Evolutionary conservation across 1,140 invertebrate genomes (phyloP).

Genomic region (Pygmarrhopalites habei): DNA sequence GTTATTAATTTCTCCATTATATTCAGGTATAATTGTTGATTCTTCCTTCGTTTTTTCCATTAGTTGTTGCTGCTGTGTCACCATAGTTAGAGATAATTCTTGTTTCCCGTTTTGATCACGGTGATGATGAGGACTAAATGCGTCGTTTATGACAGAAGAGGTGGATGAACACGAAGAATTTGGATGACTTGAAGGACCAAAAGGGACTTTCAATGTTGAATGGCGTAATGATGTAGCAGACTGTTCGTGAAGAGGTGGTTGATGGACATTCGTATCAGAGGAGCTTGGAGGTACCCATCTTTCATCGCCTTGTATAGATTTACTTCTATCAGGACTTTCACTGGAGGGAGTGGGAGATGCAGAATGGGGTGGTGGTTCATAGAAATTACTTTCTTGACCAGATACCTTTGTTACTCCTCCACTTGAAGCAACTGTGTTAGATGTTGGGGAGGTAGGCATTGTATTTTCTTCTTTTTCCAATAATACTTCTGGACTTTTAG

Average conservation of each 20-base stretch:
- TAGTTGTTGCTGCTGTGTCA: no score
- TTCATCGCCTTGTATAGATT: conserved; percentile 53
- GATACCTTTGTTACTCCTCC: conserved; percentile 39
- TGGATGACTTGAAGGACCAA: not conserved
- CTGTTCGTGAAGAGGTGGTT: no score
- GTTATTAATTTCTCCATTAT: no score
- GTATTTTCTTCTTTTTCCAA: conserved; percentile 35
- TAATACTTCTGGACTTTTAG: conserved; percentile 42
- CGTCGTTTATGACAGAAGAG: no score
- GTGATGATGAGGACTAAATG: no score
- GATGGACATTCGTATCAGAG: no score
- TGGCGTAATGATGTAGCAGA: no score
- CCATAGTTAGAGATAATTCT: no score
- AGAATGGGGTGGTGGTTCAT: not conserved
- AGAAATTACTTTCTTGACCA: conserved; percentile 7
- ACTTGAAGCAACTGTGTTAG: conserved; percentile 27
- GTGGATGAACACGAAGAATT: not conserved
- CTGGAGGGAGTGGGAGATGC: not conserved
- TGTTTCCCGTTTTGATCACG: no score
- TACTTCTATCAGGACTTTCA: conserved; percentile 46
- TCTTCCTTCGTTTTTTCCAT: no score
- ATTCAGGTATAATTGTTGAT: no score
- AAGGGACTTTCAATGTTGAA: conserved; percentile 2
- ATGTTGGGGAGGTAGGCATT: no score
- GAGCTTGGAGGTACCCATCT: conserved; percentile 58